These are phyloP conservation scores for Hecatera dysodea DNA, from an alignment of 2,888 invertebrate species.

Conservation along the genomic window DNA sequence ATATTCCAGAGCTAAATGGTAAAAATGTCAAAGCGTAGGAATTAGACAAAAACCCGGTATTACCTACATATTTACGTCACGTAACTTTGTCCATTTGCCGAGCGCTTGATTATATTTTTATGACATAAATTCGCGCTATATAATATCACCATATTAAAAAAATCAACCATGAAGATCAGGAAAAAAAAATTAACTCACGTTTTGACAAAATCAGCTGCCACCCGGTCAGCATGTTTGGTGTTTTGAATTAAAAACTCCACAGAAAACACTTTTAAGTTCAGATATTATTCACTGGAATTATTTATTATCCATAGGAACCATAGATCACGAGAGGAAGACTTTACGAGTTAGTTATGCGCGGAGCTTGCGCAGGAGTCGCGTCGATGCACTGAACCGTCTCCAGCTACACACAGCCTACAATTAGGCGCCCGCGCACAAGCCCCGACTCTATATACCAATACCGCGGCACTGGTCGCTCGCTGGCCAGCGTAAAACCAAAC, in stretches of 20 bases:
- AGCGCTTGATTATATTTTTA: conserved; percentile 3
- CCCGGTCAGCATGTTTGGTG: conserved; percentile 83
- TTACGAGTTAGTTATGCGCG: conserved; percentile 50
- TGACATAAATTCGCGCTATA: conserved; percentile 3
- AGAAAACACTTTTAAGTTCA: conserved; percentile 58
- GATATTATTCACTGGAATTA: conserved; percentile 55
- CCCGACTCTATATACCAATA: conserved; percentile 81
- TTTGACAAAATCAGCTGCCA: conserved; percentile 87
- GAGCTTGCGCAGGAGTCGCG: conserved; percentile 67
- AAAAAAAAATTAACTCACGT: conserved; percentile 77
- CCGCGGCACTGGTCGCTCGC: conserved; percentile 68
- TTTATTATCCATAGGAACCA: conserved; percentile 65
- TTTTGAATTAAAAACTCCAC: conserved; percentile 60
- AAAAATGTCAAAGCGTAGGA: too few relatives aligned
- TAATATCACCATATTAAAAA: not conserved
- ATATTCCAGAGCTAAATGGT: too few relatives aligned
- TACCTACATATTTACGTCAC: too few relatives aligned
- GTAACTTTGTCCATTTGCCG: not conserved
- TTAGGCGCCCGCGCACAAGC: conserved; percentile 82
- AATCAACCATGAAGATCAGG: not conserved
- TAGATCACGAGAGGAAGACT: conserved; percentile 63
- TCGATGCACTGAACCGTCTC: conserved; percentile 67
- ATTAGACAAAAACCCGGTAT: too few relatives aligned
- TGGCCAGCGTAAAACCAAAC: conserved; percentile 56
- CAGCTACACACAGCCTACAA: conserved; percentile 73